These are phyloP conservation scores for Hyalella azteca DNA, from an alignment of 2,888 invertebrate species.

Conservation along the genomic window DNA sequence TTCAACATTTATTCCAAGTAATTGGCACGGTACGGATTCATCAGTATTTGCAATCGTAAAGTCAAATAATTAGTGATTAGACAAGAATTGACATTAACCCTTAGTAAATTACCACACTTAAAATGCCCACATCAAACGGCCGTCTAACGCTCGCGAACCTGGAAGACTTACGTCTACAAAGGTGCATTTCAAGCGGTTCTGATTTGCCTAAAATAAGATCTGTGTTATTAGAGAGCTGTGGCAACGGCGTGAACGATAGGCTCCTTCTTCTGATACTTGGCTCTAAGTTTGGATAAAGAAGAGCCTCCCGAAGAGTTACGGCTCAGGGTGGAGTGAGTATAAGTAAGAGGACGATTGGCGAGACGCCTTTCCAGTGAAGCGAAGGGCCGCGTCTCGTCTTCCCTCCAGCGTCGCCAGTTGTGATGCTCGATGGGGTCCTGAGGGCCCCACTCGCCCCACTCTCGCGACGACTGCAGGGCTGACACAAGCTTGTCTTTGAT, in stretches of 20 bases:
- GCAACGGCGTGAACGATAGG: not conserved
- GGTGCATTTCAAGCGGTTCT: no score
- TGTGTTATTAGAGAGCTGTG: not conserved
- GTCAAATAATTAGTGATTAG: no score
- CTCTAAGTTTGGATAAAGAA: slow-evolving; percentile 49
- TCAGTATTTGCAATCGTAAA: no score
- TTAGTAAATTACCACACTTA: no score
- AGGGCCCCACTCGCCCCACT: slow-evolving; percentile 58
- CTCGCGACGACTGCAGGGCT: slow-evolving; percentile 55
- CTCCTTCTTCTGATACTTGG: slow-evolving; percentile 54
- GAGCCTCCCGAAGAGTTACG: slow-evolving; percentile 47
- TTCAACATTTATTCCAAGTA: no score
- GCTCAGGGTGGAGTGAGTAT: slow-evolving; percentile 57
- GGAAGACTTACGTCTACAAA: no score
- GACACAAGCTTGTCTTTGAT: slow-evolving; percentile 54
- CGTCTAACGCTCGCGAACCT: no score
- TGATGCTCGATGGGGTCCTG: slow-evolving; percentile 57
- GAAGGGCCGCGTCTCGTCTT: slow-evolving; percentile 54
- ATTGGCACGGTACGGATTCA: no score
- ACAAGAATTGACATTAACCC: no score
- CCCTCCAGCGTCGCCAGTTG: slow-evolving; percentile 56
- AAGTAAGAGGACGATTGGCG: slow-evolving; percentile 52
- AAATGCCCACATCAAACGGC: no score
- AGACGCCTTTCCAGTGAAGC: slow-evolving; percentile 54
- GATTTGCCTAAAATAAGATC: not conserved